A percentile compares a stretch with the other conserved stretches of the same genome.
Conservation (phyloP, 2,888 invertebrate species). For the Limnephilus marmoratus region DNA sequence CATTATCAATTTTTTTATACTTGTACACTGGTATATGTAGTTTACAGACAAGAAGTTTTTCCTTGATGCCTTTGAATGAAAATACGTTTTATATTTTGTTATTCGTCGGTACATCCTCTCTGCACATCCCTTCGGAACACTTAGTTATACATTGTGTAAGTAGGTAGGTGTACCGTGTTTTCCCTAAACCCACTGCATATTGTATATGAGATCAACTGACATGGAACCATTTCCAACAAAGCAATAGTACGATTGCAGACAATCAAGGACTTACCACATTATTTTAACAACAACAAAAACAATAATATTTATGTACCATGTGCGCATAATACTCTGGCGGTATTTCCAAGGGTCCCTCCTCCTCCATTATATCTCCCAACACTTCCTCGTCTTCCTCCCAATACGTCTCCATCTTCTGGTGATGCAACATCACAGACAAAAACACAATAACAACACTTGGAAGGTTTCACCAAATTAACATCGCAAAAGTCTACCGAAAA, state of each 20-base stretch:
- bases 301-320: conserved; percentile 57
- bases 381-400: conserved; percentile 47
- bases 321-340: conserved; percentile 63
- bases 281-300: not conserved
- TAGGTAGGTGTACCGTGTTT: too few relatives aligned
- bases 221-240: not conserved
- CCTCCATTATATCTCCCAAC: conserved; percentile 40
- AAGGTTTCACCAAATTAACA: not conserved
- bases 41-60: too few relatives aligned
- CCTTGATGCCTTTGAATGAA: too few relatives aligned
- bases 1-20: too few relatives aligned
- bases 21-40: too few relatives aligned
- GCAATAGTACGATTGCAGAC: not conserved
- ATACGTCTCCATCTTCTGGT: conserved; percentile 51
- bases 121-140: too few relatives aligned
- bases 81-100: too few relatives aligned
- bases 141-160: too few relatives aligned
- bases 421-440: not conserved
- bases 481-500: not conserved
- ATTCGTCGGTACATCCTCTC: too few relatives aligned
- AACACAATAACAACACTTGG: not conserved
- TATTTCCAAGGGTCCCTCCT: conserved; percentile 60
- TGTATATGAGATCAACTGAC: too few relatives aligned
- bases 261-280: not conserved
- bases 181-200: too few relatives aligned